Percentiles rank a stretch among this genome's conserved stretches.
These are phyloP conservation scores for Lophura nycthemera DNA, from an alignment of 2,113 vertebrate genomes.

Conservation along the genomic window DNA sequence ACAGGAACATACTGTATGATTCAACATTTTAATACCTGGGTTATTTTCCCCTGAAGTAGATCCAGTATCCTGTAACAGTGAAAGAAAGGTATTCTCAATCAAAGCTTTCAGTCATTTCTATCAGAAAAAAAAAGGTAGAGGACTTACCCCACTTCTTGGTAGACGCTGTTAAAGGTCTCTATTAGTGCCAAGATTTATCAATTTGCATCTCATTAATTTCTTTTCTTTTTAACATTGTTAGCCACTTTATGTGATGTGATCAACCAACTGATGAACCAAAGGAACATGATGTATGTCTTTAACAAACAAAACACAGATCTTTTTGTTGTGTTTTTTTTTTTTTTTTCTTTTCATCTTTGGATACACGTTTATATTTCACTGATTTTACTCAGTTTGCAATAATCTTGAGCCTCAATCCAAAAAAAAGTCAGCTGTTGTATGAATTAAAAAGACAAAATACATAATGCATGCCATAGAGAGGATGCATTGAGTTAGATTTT, in stretches of 20 bases:
- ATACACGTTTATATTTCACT: background rate
- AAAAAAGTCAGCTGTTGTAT: constrained; percentile 40
- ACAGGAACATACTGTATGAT: background rate
- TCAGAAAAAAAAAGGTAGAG: background rate
- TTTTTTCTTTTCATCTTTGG: background rate
- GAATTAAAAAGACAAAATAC: constrained; percentile 30
- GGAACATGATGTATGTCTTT: background rate
- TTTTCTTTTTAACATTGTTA: background rate
- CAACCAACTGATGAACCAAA: background rate
- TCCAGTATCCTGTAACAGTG: background rate
- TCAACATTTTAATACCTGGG: background rate
- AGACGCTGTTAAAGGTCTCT: background rate
- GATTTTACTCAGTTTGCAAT: constrained; percentile 31
- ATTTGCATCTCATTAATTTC: background rate
- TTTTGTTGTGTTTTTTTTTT: background rate
- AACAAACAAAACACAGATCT: background rate
- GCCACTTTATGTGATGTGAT: background rate
- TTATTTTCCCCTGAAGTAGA: background rate
- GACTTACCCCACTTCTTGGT: background rate
- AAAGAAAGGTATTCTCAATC: background rate
- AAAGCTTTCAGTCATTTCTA: background rate
- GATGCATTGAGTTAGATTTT: background rate
- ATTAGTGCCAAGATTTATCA: background rate
- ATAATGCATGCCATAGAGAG: constrained; percentile 47
- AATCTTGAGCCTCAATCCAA: constrained; percentile 31